A percentile compares a stretch with the other conserved stretches of the same genome.
Evolutionary conservation across 2,797 vertebrate species (phyloP).

Genomic region (Rhynchotus rufescens): DNA sequence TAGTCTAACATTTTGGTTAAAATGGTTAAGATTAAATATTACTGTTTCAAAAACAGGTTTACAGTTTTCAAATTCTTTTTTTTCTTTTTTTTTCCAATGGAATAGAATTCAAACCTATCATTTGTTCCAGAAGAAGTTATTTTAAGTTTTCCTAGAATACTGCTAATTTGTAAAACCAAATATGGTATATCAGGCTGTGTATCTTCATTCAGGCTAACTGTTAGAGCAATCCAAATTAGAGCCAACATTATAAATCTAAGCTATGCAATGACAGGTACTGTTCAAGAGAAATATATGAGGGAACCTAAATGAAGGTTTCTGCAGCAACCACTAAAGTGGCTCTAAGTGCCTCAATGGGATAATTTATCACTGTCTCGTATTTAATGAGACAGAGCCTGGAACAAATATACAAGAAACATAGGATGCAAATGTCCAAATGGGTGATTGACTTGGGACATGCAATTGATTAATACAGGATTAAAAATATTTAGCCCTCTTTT

Average conservation of each 20-base stretch:
- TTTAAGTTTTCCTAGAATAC: background rate
- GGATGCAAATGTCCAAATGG: background rate
- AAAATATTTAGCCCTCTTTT: background rate
- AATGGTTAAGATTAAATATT: conserved; percentile 24
- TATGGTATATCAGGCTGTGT: background rate
- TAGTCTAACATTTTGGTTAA: background rate
- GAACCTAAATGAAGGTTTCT: background rate
- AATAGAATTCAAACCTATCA: background rate
- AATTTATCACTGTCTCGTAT: background rate
- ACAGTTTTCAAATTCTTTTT: background rate
- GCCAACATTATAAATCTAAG: background rate
- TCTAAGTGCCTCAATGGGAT: background rate
- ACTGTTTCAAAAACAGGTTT: background rate
- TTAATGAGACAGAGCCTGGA: background rate
- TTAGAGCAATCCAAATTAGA: background rate
- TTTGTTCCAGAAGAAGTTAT: background rate
- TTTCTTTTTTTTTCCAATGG: background rate
- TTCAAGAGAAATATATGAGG: background rate
- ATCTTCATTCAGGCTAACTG: background rate
- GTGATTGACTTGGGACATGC: background rate
- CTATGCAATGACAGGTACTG: background rate
- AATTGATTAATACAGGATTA: background rate
- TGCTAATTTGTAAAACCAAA: background rate
- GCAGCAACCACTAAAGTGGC: background rate
- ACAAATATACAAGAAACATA: background rate